Evolutionary conservation across 2,113 vertebrate genomes (phyloP), one percentile per base, ranked within the genome.

Genomic region (Microtus ochrogaster): DNA sequence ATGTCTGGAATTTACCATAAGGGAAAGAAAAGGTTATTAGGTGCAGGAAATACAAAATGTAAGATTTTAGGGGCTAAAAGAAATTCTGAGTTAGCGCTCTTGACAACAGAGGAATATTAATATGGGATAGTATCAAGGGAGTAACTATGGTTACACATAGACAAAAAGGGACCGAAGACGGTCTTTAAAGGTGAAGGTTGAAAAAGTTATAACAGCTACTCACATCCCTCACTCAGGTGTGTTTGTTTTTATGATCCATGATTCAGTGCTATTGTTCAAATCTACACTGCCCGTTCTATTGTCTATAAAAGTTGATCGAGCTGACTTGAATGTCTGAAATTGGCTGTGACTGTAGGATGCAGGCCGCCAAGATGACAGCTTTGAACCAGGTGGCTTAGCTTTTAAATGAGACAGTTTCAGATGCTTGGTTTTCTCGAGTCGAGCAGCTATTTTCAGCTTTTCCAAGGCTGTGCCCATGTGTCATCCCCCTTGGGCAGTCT

Each of bases 51-150:
- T 17, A 52, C 90, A 47, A 70, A 39, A n/a, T 88, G n/a, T 33
- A 68, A 79, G 74, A 76, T 9, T 77, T 72, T 66, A 10, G 52
- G 3, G 52, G 58, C 55, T 92, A 70, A 66, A 70, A 90, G 36
- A 65, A 84, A 92, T 90, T 96, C 47, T 49, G 63, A 91, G 70
- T 73, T 91, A 74, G 41, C 92, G 13, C 74, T 74, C 49, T 84
- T 90, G 83, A 65, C 36, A 49, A 68, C 14, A 39, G 52, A 87
- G 5, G 28, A 73, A 4, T 66, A 39, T 36, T 26, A 24, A 28
- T 70, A 7, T 41, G 63, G 89, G 21, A 47, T 61, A 76, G 68
- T 33, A 68, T 39, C 55, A 76, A 79, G 86, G 61, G 5, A 41
- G 16, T 33, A 26, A 36, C 33, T 12, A 0, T 55, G 26, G 10